Evolutionary conservation across 2,888 invertebrate species (phyloP), one percentile per base, ranked within the genome.

Genomic region (Pandemis cinnamomeana): DNA sequence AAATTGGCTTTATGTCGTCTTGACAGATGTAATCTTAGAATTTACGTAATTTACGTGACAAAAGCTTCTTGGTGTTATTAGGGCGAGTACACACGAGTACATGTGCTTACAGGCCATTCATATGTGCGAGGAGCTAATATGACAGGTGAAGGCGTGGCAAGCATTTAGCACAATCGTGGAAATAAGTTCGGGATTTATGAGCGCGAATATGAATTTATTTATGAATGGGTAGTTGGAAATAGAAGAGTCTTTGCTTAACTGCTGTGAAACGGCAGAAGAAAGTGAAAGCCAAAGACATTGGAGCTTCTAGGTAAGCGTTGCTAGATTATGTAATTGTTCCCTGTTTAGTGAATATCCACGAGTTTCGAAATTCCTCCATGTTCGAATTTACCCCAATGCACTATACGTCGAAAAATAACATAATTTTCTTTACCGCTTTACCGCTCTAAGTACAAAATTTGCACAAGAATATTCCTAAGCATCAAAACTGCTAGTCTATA

Each of bases 11-110:
- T 82, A 79, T 81, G 86, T 84, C 85, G 81, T 77, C 84, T 79
- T 87, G 86, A 89, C 89, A 88, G 84, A 86, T 86, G 89, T 90
- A 89, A 89, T 90, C 88, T 83, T 71, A 77, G 83, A 85, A 86
- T 89, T 89, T 87, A 86, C 87, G 84, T 82, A 85, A 86, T 89
- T 89, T 87, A 85, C 87, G 84, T 82, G 84, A 84, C 86, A 82
- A 86, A 87, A 86, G 84, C 84, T 75, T 80, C 81, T 80, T 77
- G 78, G 79, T 79, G 81, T 81, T 84, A 82, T 85, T 83, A 82
- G 78, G 80, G 81, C 77, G 78, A 81, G 82, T 84, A 85, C 27
- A 58, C 58, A 58, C 10, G 58, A 27, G 58, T 84, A 85, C 84
- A 83, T 75, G 76, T 76, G 72, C 77, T 72, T 72, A 74, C 74